Evolutionary conservation across 2,888 invertebrate species (phyloP), one percentile per base, ranked within the genome.

Genomic region (Apomyelois bistriatella): DNA sequence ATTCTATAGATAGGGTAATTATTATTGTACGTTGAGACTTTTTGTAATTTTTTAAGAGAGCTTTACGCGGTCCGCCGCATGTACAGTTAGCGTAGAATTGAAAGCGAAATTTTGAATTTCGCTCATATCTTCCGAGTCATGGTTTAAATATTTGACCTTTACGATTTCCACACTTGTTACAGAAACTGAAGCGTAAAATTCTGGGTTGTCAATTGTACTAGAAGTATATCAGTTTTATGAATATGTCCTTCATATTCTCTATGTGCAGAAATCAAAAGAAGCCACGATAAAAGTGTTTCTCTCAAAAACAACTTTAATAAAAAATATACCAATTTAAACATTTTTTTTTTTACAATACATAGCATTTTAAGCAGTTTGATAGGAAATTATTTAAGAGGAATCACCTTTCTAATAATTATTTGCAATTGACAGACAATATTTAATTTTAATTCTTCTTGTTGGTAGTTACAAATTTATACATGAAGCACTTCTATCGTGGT

Each of bases 41-140:
- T 85, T 85, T 85, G 82, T 86, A 87, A 79, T 87, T 85, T 84
- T 85, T 85, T 87, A 86, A 88, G 83, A 88, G 86, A 89, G 88
- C 88, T 88, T 88, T 89, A 85, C 82, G 82, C 84, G 84, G 76
- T 64, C 56, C 56, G 65, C 73, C 82, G 85, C 76, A 71, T 88
- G 84, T 87, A 86, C 79, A 86, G 76, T 62, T 82, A 82, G 76
- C 66, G 72, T 84, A 60, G 65, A 66, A 62, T 71, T 70, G 69
- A 58, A 66, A 63, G 84, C 85, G 87, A 85, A 86, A 88, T 89
- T 87, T 72, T 71, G 70, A 90, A 90, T 90, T 89, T 90, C 86
- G 72, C 85, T 68, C 67, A 64, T 67, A 78, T 81, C 79, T 82
- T 82, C 74, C 79, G 71, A 73, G 70, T 78, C 72, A 74, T 74